Evolutionary conservation across 2,797 vertebrate genomes (phyloP), one percentile per base, ranked within the genome.

Genomic region (Dromococcyx pavoninus): DNA sequence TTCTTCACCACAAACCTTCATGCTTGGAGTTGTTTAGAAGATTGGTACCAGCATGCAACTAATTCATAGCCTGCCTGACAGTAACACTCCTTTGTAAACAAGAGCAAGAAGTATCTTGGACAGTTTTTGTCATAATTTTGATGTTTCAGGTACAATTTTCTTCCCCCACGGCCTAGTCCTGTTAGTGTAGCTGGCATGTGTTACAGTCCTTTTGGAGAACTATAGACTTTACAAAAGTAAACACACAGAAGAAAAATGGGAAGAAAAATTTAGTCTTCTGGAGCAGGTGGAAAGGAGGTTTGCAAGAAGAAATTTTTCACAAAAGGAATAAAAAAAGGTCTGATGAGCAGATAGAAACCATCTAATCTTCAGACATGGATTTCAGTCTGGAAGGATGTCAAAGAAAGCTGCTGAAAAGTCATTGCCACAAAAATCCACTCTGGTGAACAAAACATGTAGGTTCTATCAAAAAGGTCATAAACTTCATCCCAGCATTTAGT

Each of bases 201-300:
- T 25, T 51, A 27, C 10, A 62, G 13, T 35, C 13, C 35, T 69
- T 65, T 44, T 71, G 30, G 86, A 78, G 25, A 71, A 33, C 14
- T 17, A 56, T 12, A 82, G 16, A 5, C 3, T 72, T 70, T 33
- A 57, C 28, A 66, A 58, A 91, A 41, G 18, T 25, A 74, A 53
- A 43, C 2, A 24, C 51, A 24, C 1, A 30, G 1, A 5, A 2
- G 3, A 13, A 54, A 14, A 5, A 25, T 2, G 0, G 3, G 9
- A 4, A 23, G 43, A 33, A 27, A 37, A 41, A 17, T 41, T 13
- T 25, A 3, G 5, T 10, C 2, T 44, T 77, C 17, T 13, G 2
- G 2, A 4, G 7, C 17, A 46, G 19, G 2, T 7, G 17, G 75
- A 71, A 3, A 67, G 2, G 3, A 4, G 14, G 37, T 91, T 94